These are phyloP conservation scores for Otis tarda DNA, from an alignment of 2,113 vertebrate genomes.

Conservation along the genomic window DNA sequence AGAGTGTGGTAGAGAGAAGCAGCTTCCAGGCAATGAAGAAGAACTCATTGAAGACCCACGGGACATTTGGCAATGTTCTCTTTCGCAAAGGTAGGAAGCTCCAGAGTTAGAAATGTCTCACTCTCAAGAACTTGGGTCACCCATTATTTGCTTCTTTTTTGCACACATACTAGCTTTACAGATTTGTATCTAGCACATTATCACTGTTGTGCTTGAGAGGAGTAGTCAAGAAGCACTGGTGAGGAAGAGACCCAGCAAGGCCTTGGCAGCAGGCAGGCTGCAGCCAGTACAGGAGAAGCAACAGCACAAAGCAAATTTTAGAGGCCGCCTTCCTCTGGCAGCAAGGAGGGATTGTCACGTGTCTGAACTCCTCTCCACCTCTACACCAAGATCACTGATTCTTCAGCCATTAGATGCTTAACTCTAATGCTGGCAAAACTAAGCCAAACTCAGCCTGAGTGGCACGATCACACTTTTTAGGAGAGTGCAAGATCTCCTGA, in stretches of 20 bases:
- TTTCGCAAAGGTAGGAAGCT: constrained; percentile 63
- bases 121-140: not conserved
- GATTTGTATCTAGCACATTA: not conserved
- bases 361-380: not conserved
- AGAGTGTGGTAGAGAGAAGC: constrained; percentile 18
- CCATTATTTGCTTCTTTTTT: not conserved
- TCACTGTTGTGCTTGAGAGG: not conserved
- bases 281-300: not conserved
- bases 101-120: not conserved
- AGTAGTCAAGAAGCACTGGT: not conserved
- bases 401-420: not conserved
- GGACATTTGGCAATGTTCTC: not conserved
- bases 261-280: not conserved
- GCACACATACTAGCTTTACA: not conserved
- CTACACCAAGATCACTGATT: not conserved
- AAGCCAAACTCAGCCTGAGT: not conserved
- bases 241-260: not conserved
- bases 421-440: not conserved
- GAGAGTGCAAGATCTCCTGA: not conserved
- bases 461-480: not conserved
- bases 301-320: not conserved
- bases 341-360: not conserved
- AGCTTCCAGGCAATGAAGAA: constrained; percentile 66
- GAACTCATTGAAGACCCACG: constrained; percentile 33
- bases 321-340: not conserved